phyloP scores from a whole-genome alignment of 1,140 invertebrate genomes.

The Daktulosphaira vitifoliae region DNA sequence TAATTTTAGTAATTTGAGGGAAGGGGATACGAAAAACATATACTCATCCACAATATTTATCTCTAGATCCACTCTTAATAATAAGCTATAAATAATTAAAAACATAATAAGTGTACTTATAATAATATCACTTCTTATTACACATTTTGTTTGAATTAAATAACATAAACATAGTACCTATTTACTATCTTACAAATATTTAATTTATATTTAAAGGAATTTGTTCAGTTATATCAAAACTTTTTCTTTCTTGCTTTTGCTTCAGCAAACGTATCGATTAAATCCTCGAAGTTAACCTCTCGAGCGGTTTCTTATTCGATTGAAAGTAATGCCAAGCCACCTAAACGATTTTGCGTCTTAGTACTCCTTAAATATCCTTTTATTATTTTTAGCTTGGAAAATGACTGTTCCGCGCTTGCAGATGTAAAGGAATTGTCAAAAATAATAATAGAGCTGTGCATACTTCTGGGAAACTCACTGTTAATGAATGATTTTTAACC shows the following conservation, averaged over 20 bases:
- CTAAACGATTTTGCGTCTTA: too few relatives aligned
- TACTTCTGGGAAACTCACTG: too few relatives aligned
- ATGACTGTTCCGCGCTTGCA: too few relatives aligned
- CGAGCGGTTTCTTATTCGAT: constrained; percentile 1
- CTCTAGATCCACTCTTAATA: neutral
- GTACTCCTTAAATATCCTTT: too few relatives aligned
- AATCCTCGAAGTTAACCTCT: neutral
- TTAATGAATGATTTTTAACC: too few relatives aligned
- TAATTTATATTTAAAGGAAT: neutral
- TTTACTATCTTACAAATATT: neutral
- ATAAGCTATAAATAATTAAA: too few relatives aligned
- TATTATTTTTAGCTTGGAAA: too few relatives aligned
- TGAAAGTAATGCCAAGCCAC: too few relatives aligned
- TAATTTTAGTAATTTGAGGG: neutral
- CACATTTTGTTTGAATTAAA: neutral
- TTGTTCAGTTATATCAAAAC: neutral
- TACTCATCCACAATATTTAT: neutral
- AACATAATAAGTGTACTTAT: neutral
- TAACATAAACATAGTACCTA: neutral
- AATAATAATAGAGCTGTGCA: constrained; percentile 80
- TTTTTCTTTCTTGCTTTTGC: constrained; percentile 17
- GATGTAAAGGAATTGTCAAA: neutral
- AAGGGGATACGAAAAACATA: neutral
- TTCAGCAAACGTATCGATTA: constrained; percentile 17
- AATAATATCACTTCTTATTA: neutral